Conservation (phyloP, 2,797 vertebrate genomes). For the Sebastes elongatus region DNA sequence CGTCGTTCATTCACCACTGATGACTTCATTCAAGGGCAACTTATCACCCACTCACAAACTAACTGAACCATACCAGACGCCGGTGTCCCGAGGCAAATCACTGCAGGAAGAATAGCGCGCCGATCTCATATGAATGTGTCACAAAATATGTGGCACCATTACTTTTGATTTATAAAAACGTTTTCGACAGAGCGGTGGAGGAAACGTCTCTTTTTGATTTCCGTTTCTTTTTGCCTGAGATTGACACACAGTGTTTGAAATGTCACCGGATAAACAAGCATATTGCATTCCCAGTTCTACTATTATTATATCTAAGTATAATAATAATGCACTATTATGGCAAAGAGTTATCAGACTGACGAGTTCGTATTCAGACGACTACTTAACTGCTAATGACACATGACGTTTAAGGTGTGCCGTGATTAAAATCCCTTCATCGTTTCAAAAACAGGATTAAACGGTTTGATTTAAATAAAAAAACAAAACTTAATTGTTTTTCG, state of each 20-base stretch:
- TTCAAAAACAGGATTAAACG: constrained; percentile 23
- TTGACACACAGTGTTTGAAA: neutral
- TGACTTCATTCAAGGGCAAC: constrained; percentile 85
- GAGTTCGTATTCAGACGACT: neutral
- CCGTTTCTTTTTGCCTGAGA: neutral
- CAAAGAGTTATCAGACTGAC: neutral
- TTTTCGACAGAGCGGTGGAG: constrained; percentile 12
- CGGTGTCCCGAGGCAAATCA: constrained; percentile 78
- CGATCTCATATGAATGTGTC: constrained; percentile 51
- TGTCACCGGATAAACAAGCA: neutral
- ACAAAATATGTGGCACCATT: constrained; percentile 37
- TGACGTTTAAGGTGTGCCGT: neutral
- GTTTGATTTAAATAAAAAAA: constrained; percentile 31
- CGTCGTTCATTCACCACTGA: constrained; percentile 81
- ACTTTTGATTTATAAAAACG: constrained; percentile 46
- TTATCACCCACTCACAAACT: constrained; percentile 85
- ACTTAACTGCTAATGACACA: constrained; percentile 3
- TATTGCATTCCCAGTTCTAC: neutral
- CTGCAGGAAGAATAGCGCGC: constrained; percentile 50
- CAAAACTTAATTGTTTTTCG: constrained; percentile 25
- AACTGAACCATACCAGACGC: constrained; percentile 72
- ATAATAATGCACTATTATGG: neutral
- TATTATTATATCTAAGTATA: neutral
- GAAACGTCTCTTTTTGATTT: constrained; percentile 20
- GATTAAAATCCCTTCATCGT: constrained; percentile 24